phyloP scores from a whole-genome alignment of 2,888 invertebrate genomes.

The Sialis lutaria region DNA sequence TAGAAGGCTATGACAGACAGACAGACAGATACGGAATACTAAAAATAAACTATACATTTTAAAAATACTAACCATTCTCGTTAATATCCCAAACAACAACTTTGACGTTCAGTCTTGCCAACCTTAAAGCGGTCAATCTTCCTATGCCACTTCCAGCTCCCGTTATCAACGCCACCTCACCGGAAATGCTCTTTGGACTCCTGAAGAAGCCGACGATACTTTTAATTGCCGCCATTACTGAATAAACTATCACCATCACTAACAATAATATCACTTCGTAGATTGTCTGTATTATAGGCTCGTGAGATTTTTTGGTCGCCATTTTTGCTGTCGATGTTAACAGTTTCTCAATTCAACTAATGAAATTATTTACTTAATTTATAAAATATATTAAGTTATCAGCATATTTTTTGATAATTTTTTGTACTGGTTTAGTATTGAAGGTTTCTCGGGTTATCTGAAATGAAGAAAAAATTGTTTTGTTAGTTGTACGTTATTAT shows the following conservation, averaged over 20 bases:
- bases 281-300: constrained; percentile 32
- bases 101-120: constrained; percentile 59
- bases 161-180: constrained; percentile 70
- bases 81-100: constrained; percentile 86
- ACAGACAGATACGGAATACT: neutral
- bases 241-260: constrained; percentile 28
- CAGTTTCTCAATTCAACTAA: neutral
- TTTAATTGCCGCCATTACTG: constrained; percentile 32
- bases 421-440: no score
- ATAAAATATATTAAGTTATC: no score
- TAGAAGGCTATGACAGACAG: no score
- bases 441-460: no score
- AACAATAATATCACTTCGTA: constrained; percentile 38
- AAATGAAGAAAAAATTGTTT: no score
- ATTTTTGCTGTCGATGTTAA: neutral
- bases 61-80: constrained; percentile 38
- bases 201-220: constrained; percentile 25
- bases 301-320: constrained; percentile 11
- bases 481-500: no score
- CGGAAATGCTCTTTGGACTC: constrained; percentile 15
- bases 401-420: no score
- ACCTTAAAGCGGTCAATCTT: constrained; percentile 51
- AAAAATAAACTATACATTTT: neutral
- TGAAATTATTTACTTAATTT: neutral
- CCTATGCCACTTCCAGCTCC: constrained; percentile 82